Base-by-base conservation (phyloP, 2,797 vertebrate species). In the Zalophus californianus region DNA sequence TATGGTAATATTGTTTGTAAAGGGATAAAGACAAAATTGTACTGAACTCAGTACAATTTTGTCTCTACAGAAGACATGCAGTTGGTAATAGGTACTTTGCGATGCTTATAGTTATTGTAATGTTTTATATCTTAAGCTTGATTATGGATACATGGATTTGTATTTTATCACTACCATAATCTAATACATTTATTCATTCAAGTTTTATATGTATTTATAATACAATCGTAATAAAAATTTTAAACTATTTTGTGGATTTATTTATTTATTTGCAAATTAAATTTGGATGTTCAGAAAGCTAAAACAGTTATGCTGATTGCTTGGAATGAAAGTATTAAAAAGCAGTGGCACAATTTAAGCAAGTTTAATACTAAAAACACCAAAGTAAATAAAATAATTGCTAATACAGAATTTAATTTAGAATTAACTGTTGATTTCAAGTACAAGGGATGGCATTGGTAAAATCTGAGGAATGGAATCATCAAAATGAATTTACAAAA, bases 1-100 rank as follows among this genome's bases (percentile, higher is more conserved):
- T 77, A 21, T 60, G 16, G n/a, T 32, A 94, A 90, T 38, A 72
- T 84, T 80, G 89, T 60, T 97, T 91, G 87, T 93, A 25, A 86
- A 73, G 13, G 2, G 8, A 60, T 86, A 10, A 89, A 86, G 89
- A 64, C 32, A 79, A 50, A 92, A 50, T 62, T 44, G 44, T 44
- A 44, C 44, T 44, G 44, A 44, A 44, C 8, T 77, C 14, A 87
- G 4, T 60, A 27, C 6, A 82, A 35, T 60, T 87, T 86, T 79
- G 3, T 86, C 41, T 64, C 89, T 73, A 62, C 2, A 10, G 16
- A 86, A 90, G 18, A 0, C 18, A 41, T 64, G 10, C 2, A 66
- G 35, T 86, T 80, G 60, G 7, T 72, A 90, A 75, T 21, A 29
- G 27, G 16, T 7, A 90, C 5, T 73, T 35, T 66, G n/a, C 73